A percentile compares a stretch with the other conserved stretches of the same genome.
Evolutionary conservation across 2,797 vertebrate genomes (phyloP).

Genomic region (Threskiornis aethiopicus): DNA sequence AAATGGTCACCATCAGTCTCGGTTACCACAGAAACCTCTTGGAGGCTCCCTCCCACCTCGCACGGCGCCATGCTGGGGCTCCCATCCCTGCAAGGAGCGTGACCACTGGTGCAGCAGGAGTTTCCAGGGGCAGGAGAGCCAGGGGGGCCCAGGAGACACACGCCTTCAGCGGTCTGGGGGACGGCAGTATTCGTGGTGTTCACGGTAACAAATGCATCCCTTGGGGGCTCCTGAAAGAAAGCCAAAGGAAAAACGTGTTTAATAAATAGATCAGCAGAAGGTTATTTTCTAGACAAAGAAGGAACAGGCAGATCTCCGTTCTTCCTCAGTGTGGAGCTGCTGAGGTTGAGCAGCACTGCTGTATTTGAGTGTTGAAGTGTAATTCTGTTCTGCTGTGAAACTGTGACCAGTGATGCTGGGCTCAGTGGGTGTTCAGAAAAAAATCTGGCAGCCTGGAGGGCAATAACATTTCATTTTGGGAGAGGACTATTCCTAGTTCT

Average conservation of each 20-base stretch:
- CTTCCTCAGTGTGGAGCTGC: background rate
- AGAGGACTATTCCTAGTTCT: background rate
- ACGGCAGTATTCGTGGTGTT: background rate
- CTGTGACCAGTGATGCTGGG: background rate
- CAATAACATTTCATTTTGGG: background rate
- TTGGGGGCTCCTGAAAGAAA: slow-evolving; percentile 53
- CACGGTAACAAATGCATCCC: background rate
- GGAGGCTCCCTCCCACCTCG: background rate
- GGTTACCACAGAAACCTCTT: background rate
- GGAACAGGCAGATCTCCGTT: background rate
- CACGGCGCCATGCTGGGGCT: background rate
- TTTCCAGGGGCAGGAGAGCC: slow-evolving; percentile 35
- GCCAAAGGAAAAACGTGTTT: background rate
- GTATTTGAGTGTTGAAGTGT: background rate
- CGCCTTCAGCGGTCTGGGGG: slow-evolving; percentile 1
- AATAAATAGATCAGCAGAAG: background rate
- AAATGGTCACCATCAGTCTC: slow-evolving; percentile 33
- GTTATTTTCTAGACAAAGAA: background rate
- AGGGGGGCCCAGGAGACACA: slow-evolving; percentile 40
- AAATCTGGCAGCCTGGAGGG: background rate
- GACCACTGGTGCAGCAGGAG: background rate
- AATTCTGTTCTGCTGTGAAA: background rate
- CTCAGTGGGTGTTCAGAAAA: background rate
- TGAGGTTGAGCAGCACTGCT: background rate
- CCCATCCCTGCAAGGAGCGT: background rate